phyloP scores from a whole-genome alignment of 2,113 vertebrate species.

The Corythoichthys intestinalis region DNA sequence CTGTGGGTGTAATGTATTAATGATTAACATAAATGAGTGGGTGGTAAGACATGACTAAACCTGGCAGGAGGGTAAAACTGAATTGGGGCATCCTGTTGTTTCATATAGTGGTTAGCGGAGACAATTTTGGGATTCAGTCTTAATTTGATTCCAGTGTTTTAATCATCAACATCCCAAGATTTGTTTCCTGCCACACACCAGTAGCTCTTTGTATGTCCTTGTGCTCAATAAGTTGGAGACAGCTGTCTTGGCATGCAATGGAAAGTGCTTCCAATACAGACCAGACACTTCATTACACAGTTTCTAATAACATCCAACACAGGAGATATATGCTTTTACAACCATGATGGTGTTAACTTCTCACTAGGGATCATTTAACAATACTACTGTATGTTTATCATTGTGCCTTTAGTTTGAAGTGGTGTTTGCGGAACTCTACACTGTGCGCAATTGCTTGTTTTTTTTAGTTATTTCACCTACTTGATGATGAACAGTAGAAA shows the following conservation, averaged over 20 bases:
- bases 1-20: conserved; percentile 41
- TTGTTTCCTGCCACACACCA: conserved; percentile 12
- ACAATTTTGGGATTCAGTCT: conserved; percentile 25
- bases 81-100: conserved; percentile 43
- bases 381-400: not conserved
- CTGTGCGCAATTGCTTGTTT: too few relatives aligned
- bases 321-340: not conserved
- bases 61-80: conserved; percentile 36
- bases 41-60: conserved; percentile 50
- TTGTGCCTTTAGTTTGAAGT: not conserved
- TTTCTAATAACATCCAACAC: not conserved
- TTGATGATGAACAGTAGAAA: too few relatives aligned
- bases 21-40: conserved; percentile 54
- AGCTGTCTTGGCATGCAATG: not conserved
- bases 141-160: conserved; percentile 7
- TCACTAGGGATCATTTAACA: not conserved
- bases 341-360: not conserved
- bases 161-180: not conserved
- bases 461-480: too few relatives aligned
- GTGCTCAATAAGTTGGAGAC: not conserved
- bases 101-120: conserved; percentile 24
- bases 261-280: not conserved
- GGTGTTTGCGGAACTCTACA: not conserved
- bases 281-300: not conserved
- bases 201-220: not conserved